phyloP scores from a whole-genome alignment of 2,888 invertebrate genomes.

The Oscheius sp. region DNA sequence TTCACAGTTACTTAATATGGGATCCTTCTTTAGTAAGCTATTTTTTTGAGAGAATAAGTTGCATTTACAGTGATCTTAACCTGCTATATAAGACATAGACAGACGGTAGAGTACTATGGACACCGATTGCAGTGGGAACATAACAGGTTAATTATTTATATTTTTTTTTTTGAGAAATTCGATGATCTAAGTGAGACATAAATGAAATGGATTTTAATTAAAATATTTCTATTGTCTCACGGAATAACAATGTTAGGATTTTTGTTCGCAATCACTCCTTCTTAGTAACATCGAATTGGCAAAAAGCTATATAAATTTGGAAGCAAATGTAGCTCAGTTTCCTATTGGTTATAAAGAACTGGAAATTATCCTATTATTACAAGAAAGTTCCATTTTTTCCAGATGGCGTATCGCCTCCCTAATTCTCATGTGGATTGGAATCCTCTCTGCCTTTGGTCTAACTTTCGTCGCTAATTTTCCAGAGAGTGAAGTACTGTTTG shows the following conservation, averaged over 20 bases:
- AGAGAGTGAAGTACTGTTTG: conserved; percentile 8
- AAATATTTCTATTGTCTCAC: no score
- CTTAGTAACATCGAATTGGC: no score
- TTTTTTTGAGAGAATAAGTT: background rate
- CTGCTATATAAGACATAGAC: conserved; percentile 51
- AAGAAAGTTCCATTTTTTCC: background rate
- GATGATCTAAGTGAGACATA: no score
- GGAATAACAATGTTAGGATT: no score
- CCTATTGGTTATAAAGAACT: background rate
- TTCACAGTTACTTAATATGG: conserved; percentile 34
- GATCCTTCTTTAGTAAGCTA: conserved; percentile 35
- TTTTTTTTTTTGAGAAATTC: background rate
- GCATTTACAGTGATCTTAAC: conserved; percentile 41
- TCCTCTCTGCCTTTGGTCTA: conserved; percentile 7
- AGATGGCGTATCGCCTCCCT: conserved; percentile 23
- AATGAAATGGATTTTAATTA: no score
- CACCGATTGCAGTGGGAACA: conserved; percentile 49
- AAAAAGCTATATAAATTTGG: no score
- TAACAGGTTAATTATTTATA: conserved; percentile 1
- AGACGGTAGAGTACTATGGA: conserved; percentile 56
- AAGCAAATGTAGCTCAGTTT: no score
- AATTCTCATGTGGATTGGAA: conserved; percentile 13
- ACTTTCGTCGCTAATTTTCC: conserved; percentile 32
- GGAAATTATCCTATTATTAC: background rate
- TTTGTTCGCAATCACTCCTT: no score